Evolutionary conservation across 2,113 vertebrate genomes (phyloP).

Genomic region (Leuciscus idus): DNA sequence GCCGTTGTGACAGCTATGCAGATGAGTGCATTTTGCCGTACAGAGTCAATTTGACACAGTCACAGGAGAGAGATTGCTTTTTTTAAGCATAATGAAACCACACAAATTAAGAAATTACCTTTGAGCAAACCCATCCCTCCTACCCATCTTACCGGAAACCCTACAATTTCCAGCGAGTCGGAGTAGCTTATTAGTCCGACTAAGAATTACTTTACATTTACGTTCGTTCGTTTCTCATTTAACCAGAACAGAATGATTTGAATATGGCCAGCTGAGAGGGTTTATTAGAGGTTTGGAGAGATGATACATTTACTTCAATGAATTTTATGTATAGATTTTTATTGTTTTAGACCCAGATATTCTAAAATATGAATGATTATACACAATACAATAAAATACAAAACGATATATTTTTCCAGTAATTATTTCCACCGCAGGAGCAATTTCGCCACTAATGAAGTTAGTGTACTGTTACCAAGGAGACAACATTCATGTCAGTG

Average conservation of each 20-base stretch:
- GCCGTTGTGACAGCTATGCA: constrained; percentile 69
- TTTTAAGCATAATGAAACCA: constrained; percentile 67
- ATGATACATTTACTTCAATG: no score
- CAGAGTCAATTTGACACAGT: constrained; percentile 71
- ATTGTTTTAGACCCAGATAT: neutral
- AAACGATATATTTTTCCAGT: no score
- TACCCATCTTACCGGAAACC: constrained; percentile 44
- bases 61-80: constrained; percentile 68
- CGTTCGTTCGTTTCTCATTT: constrained; percentile 59
- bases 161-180: constrained; percentile 52
- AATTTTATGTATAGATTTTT: neutral
- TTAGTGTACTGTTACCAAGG: no score
- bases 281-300: constrained; percentile 32
- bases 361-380: neutral
- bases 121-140: constrained; percentile 58
- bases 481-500: no score
- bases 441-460: no score
- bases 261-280: constrained; percentile 51
- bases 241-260: constrained; percentile 54
- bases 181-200: constrained; percentile 41
- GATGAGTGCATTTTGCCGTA: constrained; percentile 68
- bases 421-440: no score
- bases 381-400: no score
- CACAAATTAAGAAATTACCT: constrained; percentile 71
- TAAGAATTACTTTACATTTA: constrained; percentile 53